Evolutionary conservation across 30 jellyfish, hydroid and myxozoan genomes (phyloP), one percentile per base, ranked within the genome.

Genomic region (Chironex yamaguchii): DNA sequence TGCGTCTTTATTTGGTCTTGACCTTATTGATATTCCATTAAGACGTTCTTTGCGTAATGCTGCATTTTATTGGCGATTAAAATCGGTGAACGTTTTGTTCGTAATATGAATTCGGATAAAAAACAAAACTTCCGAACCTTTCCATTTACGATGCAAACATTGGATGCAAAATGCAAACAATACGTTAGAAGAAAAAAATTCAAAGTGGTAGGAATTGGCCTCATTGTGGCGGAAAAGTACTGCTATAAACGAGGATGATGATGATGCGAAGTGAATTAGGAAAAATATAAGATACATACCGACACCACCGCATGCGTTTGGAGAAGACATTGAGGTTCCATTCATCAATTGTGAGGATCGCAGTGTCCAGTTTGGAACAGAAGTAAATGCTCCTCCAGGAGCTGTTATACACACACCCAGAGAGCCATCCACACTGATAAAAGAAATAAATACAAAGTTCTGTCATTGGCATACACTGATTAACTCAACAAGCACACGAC

Each of bases 311-410:
- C 97, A 88, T 9, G 99, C 97, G 62, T 94, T 94, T 42, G 99
- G 99, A 17, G 99, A 94, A 6, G 99, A 76, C 99, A 94, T 94
- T 34, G 99, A 94, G 28, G 99, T 94, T 22, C 99, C 99, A 63
- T 94, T 94, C 97, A 89, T 88, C 75, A 94, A 34, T 76, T 76
- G 96, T 4, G 90, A 81, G 33, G 76, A 81, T 42, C 94, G 36
- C 68, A 94, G 52, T 0, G 99, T 94, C 97, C 99, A 94, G 25
- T 67, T 72, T 32, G 99, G 99, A 2, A 94, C 96, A 14, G 99
- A 94, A 14, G 99, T 94, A 36, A 82, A 81, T 6, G 99, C 99
- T 29, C 97, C 99, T n/a, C 99, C 99, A 0, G 99, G 99, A 21
- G 99, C 99, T 49, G 96, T 78, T 21, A 94, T 77, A 49, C 97